Percentiles rank a stretch among this genome's conserved stretches.
These are phyloP conservation scores for Nomada hirtipes DNA, from an alignment of 2,888 invertebrate species.

Conservation along the genomic window DNA sequence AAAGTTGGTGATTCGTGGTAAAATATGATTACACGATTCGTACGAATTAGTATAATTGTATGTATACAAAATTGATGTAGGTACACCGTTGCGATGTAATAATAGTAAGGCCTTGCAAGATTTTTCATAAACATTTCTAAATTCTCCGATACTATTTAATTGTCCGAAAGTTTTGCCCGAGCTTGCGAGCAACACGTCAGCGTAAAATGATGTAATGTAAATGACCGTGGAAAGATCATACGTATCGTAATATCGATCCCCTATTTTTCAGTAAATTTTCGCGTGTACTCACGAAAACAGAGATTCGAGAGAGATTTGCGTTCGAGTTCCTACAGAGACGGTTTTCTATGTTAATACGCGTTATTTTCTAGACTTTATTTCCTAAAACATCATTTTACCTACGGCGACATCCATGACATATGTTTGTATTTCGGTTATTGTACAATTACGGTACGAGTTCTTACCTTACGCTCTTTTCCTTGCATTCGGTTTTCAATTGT, in stretches of 20 bases:
- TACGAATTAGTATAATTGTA: too few species aligned
- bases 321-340: conserved; percentile 42
- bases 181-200: conserved; percentile 22
- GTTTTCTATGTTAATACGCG: conserved; percentile 32
- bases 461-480: not conserved
- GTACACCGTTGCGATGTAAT: too few species aligned
- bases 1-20: too few species aligned
- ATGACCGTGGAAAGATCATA: conserved; percentile 38
- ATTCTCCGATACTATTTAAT: not conserved
- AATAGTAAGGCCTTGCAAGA: too few species aligned
- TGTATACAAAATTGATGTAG: too few species aligned
- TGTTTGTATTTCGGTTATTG: conserved; percentile 14
- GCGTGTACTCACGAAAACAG: conserved; percentile 30
- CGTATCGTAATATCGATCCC: conserved; percentile 17
- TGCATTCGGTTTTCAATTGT: not conserved
- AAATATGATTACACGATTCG: too few species aligned
- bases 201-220: conserved; percentile 27
- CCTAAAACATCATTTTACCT: conserved; percentile 52
- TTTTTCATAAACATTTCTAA: too few species aligned
- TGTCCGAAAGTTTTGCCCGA: conserved; percentile 25
- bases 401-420: conserved; percentile 49
- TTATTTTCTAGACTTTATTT: conserved; percentile 45
- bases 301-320: conserved; percentile 17
- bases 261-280: not conserved
- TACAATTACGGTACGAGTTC: not conserved